These are phyloP conservation scores for Megalopta genalis DNA, from an alignment of 1,140 invertebrate genomes.

Conservation along the genomic window DNA sequence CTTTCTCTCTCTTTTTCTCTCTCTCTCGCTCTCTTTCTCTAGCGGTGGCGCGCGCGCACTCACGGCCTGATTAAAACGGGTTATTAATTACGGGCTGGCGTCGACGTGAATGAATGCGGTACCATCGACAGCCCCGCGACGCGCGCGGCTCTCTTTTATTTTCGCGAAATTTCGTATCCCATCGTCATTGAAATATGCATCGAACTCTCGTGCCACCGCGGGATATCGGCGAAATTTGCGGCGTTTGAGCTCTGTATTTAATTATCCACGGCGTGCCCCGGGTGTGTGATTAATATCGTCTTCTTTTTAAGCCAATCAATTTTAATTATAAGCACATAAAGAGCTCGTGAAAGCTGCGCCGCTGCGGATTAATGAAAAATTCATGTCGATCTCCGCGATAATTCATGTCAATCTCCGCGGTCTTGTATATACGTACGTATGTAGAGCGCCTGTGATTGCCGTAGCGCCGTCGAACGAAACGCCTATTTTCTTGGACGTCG, in stretches of 20 bases:
- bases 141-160: slow-evolving; percentile 56
- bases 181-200: slow-evolving; percentile 40
- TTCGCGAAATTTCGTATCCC: slow-evolving; percentile 52
- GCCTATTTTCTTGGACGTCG: too few relatives aligned
- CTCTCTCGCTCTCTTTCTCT: slow-evolving; percentile 36
- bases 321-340: slow-evolving; percentile 39
- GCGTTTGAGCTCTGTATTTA: slow-evolving; percentile 38
- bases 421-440: too few relatives aligned
- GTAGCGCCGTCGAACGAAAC: too few relatives aligned
- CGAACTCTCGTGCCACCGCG: slow-evolving; percentile 17
- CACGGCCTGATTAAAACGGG: slow-evolving; percentile 69
- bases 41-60: slow-evolving; percentile 60
- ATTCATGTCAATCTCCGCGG: background rate
- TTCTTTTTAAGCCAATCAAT: slow-evolving; percentile 37
- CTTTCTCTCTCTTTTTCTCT: too few relatives aligned
- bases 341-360: background rate
- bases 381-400: background rate
- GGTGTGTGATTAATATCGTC: slow-evolving; percentile 37
- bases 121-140: slow-evolving; percentile 63
- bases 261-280: slow-evolving; percentile 15
- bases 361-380: slow-evolving; percentile 39
- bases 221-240: slow-evolving; percentile 27
- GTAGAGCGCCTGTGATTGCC: too few relatives aligned
- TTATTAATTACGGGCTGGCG: slow-evolving; percentile 74
- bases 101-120: slow-evolving; percentile 70